These are phyloP conservation scores for Tupiocoris notatus DNA, from an alignment of 2,888 invertebrate species.

Conservation along the genomic window DNA sequence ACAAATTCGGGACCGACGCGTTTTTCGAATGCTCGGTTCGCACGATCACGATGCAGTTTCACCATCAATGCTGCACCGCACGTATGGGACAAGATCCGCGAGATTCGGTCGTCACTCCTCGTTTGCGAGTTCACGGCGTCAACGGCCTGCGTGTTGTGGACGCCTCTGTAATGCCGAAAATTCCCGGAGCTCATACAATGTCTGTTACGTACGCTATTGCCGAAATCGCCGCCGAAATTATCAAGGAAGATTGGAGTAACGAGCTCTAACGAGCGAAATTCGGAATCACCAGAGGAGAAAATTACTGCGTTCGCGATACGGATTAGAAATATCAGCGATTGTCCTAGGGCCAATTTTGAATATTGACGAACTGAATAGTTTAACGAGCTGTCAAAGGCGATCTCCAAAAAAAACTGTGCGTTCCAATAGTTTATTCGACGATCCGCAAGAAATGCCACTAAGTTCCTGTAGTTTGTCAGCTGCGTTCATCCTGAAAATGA, in stretches of 20 bases:
- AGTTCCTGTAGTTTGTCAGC: no score
- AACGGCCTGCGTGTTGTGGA: constrained; percentile 58
- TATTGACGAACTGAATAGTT: no score
- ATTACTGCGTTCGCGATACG: no score
- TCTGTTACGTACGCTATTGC: constrained; percentile 61
- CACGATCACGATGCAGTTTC: constrained; percentile 68
- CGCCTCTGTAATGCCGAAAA: constrained; percentile 57
- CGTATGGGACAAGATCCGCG: constrained; percentile 50
- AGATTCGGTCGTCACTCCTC: constrained; percentile 50
- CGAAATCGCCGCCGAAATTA: constrained; percentile 60
- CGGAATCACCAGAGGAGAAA: background rate
- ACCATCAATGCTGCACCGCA: constrained; percentile 60
- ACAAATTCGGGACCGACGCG: constrained; percentile 62
- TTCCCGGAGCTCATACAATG: constrained; percentile 60
- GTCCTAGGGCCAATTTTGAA: no score
- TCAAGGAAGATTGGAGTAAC: constrained; percentile 50
- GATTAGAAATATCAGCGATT: no score
- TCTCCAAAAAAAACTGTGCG: no score
- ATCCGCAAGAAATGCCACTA: no score
- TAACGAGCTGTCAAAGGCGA: no score
- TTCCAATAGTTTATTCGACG: no score
- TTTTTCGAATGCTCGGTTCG: constrained; percentile 76
- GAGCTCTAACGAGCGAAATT: constrained; percentile 9
- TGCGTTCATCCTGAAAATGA: no score
- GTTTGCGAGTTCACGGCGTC: constrained; percentile 56